phyloP scores from a whole-genome alignment of 2,797 vertebrate species.

The Vipera latastei region DNA sequence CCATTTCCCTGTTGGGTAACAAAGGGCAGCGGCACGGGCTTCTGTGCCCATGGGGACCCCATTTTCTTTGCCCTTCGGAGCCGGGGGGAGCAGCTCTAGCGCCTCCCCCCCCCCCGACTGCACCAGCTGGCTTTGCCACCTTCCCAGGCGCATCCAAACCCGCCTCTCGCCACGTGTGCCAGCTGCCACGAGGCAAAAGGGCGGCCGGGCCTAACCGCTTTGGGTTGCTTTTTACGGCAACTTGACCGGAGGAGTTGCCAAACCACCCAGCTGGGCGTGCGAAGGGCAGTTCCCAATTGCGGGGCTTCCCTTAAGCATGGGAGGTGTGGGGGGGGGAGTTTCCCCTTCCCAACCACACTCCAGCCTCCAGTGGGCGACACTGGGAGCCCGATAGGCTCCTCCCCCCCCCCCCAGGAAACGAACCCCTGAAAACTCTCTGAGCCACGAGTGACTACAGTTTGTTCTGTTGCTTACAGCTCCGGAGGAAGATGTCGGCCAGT shows the following conservation, averaged over 20 bases:
- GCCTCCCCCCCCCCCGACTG: slow-evolving; percentile 61
- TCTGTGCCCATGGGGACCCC: slow-evolving; percentile 35
- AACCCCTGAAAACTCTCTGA: slow-evolving; percentile 38
- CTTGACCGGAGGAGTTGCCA: slow-evolving; percentile 1
- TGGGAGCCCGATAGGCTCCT: slow-evolving; percentile 26
- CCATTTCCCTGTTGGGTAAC: not conserved
- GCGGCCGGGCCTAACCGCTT: not conserved
- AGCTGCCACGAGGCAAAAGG: slow-evolving; percentile 38
- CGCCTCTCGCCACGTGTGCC: not conserved
- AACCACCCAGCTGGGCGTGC: slow-evolving; percentile 6
- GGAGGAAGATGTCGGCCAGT: not conserved
- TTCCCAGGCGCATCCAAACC: not conserved
- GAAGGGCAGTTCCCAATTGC: slow-evolving; percentile 17
- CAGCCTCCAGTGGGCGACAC: not conserved
- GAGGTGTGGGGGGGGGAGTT: not conserved
- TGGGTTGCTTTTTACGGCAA: slow-evolving; percentile 22
- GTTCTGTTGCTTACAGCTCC: slow-evolving; percentile 80
- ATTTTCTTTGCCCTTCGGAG: slow-evolving; percentile 55
- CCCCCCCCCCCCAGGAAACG: not conserved
- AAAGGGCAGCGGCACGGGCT: not conserved
- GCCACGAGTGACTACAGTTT: slow-evolving; percentile 76
- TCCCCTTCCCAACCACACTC: not conserved
- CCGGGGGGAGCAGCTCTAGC: slow-evolving; percentile 51
- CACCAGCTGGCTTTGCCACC: slow-evolving; percentile 36
- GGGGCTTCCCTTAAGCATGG: not conserved